These are phyloP conservation scores for Alloplasta piceator DNA, from an alignment of 2,888 invertebrate genomes.

Conservation along the genomic window DNA sequence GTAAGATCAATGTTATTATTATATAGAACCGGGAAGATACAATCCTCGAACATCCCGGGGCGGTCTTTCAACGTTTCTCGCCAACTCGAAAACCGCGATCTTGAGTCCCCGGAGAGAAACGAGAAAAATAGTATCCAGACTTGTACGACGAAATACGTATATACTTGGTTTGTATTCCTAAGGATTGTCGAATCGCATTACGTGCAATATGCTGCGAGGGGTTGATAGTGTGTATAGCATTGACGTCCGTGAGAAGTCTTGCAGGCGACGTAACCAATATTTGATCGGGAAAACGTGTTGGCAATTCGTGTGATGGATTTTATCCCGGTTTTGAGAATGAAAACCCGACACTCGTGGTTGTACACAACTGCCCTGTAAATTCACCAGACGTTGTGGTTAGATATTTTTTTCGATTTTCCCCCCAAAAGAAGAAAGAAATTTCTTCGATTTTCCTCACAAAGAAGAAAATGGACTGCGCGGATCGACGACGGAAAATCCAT, in stretches of 20 bases:
- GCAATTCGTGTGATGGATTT: conserved; percentile 12
- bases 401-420: conserved; percentile 18
- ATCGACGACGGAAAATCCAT: background rate
- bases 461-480: background rate
- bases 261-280: conserved; percentile 48
- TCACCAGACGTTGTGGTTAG: conserved; percentile 2
- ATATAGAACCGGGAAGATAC: no score
- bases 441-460: conserved; percentile 8
- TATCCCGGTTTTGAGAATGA: conserved; percentile 7
- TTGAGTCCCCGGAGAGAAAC: background rate
- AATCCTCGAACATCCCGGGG: no score
- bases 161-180: no score
- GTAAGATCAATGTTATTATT: no score
- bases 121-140: conserved; percentile 5
- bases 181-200: conserved; percentile 26
- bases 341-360: conserved; percentile 5
- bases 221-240: conserved; percentile 2
- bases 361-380: conserved; percentile 1
- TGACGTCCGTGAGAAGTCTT: conserved; percentile 20
- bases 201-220: conserved; percentile 4
- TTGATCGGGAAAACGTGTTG: conserved; percentile 45
- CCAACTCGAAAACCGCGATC: background rate
- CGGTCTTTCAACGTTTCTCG: background rate
- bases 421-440: conserved; percentile 12
- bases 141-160: no score